phyloP scores from a whole-genome alignment of 2,797 vertebrate genomes.

The Siniperca obscura region DNA sequence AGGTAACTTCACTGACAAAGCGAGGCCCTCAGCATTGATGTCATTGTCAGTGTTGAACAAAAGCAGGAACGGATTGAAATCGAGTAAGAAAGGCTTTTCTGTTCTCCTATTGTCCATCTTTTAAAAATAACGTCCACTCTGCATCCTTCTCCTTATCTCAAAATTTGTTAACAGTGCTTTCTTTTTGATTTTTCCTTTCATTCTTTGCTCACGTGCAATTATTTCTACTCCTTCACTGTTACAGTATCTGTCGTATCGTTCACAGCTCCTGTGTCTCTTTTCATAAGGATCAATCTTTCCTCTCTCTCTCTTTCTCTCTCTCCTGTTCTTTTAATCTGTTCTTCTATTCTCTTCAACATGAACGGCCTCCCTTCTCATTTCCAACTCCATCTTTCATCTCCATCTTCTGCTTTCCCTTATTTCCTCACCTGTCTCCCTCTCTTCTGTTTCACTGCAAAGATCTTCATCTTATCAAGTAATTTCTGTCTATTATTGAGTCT shows the following conservation, averaged over 20 bases:
- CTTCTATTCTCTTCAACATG: not conserved
- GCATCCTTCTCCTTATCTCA: slow-evolving; percentile 8
- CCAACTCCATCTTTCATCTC: too few species aligned
- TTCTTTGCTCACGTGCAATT: not conserved
- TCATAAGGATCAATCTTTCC: not conserved
- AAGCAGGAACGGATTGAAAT: slow-evolving; percentile 9
- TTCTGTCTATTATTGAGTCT: not conserved
- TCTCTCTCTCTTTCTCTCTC: not conserved
- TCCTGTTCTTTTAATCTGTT: not conserved
- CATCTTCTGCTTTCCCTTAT: not conserved
- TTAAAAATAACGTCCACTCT: slow-evolving; percentile 9
- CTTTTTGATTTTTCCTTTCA: not conserved
- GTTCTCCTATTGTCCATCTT: not conserved
- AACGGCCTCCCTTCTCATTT: not conserved
- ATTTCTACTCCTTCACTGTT: slow-evolving; percentile 1
- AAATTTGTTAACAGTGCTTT: not conserved
- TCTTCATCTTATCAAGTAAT: not conserved
- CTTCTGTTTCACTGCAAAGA: not conserved
- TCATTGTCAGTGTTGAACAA: slow-evolving; percentile 22
- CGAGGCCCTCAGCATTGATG: not conserved
- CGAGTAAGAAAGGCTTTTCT: slow-evolving; percentile 18
- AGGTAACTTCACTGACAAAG: not conserved
- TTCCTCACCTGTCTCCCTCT: not conserved
- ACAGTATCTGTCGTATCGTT: not conserved
- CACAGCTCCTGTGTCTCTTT: not conserved